These are phyloP conservation scores for Anhinga rufa DNA, from an alignment of 2,113 vertebrate genomes.

Conservation along the genomic window DNA sequence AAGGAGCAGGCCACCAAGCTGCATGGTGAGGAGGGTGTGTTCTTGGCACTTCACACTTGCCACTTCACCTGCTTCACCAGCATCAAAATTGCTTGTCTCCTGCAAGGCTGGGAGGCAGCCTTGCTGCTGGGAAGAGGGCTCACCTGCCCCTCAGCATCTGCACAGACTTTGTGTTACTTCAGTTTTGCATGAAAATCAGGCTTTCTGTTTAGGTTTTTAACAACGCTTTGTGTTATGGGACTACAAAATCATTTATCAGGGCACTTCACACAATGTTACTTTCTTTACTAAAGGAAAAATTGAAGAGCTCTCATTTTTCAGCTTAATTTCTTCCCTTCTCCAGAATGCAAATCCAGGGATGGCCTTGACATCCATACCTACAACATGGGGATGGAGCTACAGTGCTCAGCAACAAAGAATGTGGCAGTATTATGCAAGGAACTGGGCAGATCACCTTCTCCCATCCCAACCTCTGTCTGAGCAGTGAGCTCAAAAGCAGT, in stretches of 20 bases:
- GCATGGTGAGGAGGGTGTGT: not conserved
- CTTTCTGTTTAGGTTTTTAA: not conserved
- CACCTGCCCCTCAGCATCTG: not conserved
- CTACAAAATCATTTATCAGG: not conserved
- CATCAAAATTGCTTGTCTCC: accelerated
- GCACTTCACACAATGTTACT: not conserved
- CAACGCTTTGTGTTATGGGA: not conserved
- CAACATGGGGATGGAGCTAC: not conserved
- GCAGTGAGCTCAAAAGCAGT: not conserved
- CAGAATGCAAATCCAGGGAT: not conserved
- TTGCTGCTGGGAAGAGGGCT: not conserved
- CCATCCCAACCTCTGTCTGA: not conserved
- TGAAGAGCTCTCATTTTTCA: not conserved
- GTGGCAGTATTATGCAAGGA: not conserved
- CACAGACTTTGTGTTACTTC: not conserved
- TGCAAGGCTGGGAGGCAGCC: not conserved
- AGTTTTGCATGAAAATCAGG: not conserved
- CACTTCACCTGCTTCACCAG: not conserved
- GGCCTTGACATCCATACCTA: not conserved
- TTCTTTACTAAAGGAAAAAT: not conserved
- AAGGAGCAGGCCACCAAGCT: not conserved
- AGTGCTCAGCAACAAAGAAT: not conserved
- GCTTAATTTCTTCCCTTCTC: not conserved
- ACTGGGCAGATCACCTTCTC: not conserved
- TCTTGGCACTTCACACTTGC: not conserved